A percentile compares a stretch with the other conserved stretches of the same genome.
Conservation (phyloP, 2,113 vertebrate species). For the Strigops habroptila region DNA sequence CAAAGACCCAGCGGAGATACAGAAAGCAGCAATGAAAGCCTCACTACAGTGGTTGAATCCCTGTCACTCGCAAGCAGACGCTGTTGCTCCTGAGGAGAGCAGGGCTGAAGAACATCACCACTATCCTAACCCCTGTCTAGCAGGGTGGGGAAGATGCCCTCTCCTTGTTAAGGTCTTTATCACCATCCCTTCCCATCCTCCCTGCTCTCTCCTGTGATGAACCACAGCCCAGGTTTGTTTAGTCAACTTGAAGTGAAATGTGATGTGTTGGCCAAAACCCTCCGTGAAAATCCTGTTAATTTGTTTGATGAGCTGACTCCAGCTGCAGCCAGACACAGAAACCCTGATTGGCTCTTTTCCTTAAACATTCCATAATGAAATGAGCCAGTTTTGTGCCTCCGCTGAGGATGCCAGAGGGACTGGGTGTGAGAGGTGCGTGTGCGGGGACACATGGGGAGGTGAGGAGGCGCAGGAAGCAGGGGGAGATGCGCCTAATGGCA, state of each 20-base stretch:
- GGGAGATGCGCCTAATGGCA: background rate
- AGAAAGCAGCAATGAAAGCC: background rate
- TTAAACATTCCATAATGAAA: background rate
- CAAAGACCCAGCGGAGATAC: background rate
- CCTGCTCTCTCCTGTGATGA: background rate
- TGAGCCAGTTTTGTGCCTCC: background rate
- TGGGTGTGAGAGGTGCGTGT: background rate
- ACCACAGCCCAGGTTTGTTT: conserved; percentile 25
- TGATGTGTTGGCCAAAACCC: background rate
- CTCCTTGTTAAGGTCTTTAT: fast-evolving
- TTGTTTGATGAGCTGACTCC: conserved; percentile 58
- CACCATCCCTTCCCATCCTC: background rate
- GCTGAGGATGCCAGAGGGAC: background rate
- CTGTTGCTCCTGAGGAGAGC: background rate
- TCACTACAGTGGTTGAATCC: fast-evolving
- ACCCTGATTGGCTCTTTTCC: conserved; percentile 41
- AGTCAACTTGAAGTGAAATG: background rate
- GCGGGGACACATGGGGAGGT: background rate
- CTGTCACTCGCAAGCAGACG: fast-evolving
- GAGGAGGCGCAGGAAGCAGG: background rate
- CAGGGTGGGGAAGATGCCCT: background rate
- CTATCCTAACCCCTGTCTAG: background rate
- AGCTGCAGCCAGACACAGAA: conserved; percentile 56
- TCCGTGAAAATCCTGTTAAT: conserved; percentile 57
- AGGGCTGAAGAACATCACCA: background rate